Base-by-base conservation (phyloP, 2,797 vertebrate species). In the Ctenochaetus hawaiiensis region DNA sequence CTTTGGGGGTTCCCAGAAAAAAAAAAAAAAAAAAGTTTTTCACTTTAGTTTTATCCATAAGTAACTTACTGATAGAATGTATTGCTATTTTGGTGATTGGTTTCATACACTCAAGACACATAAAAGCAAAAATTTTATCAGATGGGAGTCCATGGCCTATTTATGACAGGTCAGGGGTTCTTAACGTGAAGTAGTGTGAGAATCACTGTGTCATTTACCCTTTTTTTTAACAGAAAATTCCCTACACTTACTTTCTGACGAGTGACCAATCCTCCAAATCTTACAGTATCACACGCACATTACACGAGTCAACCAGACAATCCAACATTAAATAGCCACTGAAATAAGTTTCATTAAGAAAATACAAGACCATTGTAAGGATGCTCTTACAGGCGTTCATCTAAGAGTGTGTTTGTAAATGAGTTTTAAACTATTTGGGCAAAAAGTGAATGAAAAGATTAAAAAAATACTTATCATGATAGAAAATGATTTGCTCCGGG, bases 281-380 rank as follows among this genome's bases (percentile, higher is more conserved):
- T 81, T 68, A 81, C 74, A 62, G 48, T 37, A 56, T 79, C 64
- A 59, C 66, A 65, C 45, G 59, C 74, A 69, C 34, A 67, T 72
- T 12, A 60, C 48, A 47, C 22, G 60, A 56, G 22, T 67, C 47
- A 68, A 37, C 37, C 65, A 52, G 67, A 68, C 43, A 20, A 68
- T 67, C 56, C 58, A 44, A 72, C 14, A 41, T 53, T 78, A 63
- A 78, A 64, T 7, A 51, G 5, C 20, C 23, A 61, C 45, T 62
- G 52, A 59, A 58, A 59, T 22, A 45, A 51, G 30, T 60, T 69
- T 67, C 6, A 39, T 16, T 5, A 9, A 73, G 41, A 39, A 59
- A 47, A 74, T 17, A 49, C 13, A 52, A 64, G 43, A 68, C 62
- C 18, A n/a, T 16, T 52, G 51, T 61, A 54, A 23, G 20, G 30